phyloP scores from a whole-genome alignment of 2,888 invertebrate species.

The Megaustenia siamemsis region DNA sequence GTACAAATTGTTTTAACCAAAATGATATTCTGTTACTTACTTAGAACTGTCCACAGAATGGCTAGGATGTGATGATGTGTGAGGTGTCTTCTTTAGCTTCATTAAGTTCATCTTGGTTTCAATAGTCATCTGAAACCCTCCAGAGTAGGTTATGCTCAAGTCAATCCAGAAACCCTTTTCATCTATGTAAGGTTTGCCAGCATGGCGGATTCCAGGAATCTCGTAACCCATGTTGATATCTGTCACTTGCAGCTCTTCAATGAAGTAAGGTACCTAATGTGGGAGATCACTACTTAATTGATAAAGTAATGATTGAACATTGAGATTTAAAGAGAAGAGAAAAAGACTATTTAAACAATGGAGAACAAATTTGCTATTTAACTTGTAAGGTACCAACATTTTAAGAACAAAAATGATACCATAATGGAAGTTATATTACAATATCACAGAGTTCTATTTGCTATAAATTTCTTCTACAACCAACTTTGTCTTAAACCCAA shows the following conservation, averaged over 20 bases:
- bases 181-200: conserved; percentile 85
- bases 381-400: too few relatives aligned
- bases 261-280: conserved; percentile 89
- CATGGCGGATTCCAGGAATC: conserved; percentile 77
- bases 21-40: conserved; percentile 30
- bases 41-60: conserved; percentile 45
- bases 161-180: conserved; percentile 93
- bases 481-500: too few relatives aligned
- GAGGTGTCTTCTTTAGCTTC: conserved; percentile 82
- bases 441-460: too few relatives aligned
- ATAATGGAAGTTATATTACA: too few relatives aligned
- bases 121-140: conserved; percentile 89
- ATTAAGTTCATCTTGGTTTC: conserved; percentile 93
- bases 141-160: conserved; percentile 87
- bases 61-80: conserved; percentile 26
- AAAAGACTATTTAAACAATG: too few relatives aligned
- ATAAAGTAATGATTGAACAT: too few relatives aligned
- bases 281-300: too few relatives aligned
- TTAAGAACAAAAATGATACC: too few relatives aligned
- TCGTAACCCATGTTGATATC: conserved; percentile 86
- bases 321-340: too few relatives aligned
- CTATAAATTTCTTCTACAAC: too few relatives aligned
- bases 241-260: conserved; percentile 89
- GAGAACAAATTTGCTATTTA: too few relatives aligned
- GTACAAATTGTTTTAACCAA: background rate